Percentiles rank a stretch among this genome's conserved stretches.
Conservation (phyloP, 35 echinoderm and acorn worm genomes). For the Acanthaster planci region DNA sequence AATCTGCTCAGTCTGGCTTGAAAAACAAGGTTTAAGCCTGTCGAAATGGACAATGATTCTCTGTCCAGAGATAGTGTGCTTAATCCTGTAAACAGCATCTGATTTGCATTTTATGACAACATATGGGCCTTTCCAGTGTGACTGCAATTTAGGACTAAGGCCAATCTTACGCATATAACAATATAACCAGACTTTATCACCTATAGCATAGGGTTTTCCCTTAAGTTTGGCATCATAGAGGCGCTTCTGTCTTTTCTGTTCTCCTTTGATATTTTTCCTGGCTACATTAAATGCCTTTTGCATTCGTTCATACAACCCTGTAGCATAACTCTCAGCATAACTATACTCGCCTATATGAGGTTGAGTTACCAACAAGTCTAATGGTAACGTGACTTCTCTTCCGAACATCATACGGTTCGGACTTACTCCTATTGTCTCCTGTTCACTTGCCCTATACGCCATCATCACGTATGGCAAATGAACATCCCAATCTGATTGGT, state of each 20-base stretch:
- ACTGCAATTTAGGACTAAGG: slow-evolving; percentile 15
- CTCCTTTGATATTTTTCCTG: not conserved
- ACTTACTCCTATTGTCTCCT: slow-evolving; percentile 47
- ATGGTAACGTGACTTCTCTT: slow-evolving; percentile 47
- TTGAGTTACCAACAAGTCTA: slow-evolving; percentile 31
- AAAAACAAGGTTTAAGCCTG: slow-evolving; percentile 21
- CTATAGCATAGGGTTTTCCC: not conserved
- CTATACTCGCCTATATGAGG: not conserved
- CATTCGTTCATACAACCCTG: not conserved
- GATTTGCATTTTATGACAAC: not conserved
- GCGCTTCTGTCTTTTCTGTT: slow-evolving; percentile 20
- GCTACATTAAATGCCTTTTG: not conserved
- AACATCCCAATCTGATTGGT: slow-evolving; percentile 38
- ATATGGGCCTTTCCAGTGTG: slow-evolving; percentile 11
- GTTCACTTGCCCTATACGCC: slow-evolving; percentile 38
- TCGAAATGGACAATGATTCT: slow-evolving; percentile 22
- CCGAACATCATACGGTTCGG: slow-evolving; percentile 73
- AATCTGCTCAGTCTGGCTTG: too few species aligned
- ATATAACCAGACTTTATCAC: slow-evolving; percentile 22
- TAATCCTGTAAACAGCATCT: slow-evolving; percentile 21
- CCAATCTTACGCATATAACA: not conserved
- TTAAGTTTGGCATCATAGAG: slow-evolving; percentile 18
- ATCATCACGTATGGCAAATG: slow-evolving; percentile 43
- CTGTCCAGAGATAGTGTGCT: not conserved
- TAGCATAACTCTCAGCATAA: not conserved